Conservation (phyloP, 2,797 vertebrate genomes). For the Morus bassanus region DNA sequence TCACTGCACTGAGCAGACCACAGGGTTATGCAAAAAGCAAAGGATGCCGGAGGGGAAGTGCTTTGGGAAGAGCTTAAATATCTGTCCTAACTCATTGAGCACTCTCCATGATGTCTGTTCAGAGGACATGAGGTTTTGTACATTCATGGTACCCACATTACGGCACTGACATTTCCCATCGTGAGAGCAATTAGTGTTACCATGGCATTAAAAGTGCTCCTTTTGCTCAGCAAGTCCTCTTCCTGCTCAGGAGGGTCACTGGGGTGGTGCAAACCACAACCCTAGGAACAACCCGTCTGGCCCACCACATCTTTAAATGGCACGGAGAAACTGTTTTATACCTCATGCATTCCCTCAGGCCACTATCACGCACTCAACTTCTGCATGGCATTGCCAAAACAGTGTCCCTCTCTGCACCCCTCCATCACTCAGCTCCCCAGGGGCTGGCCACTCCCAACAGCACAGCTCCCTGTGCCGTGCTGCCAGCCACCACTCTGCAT, state of each 20-base stretch:
- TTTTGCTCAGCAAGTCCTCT: not conserved
- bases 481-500: not conserved
- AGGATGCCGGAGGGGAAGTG: not conserved
- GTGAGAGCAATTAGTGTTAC: not conserved
- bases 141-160: not conserved
- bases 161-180: not conserved
- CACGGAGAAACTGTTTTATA: not conserved
- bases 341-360: not conserved
- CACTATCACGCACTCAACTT: not conserved
- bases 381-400: not conserved
- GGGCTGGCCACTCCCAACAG: not conserved
- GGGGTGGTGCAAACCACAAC: not conserved
- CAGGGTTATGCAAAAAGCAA: not conserved
- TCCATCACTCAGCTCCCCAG: not conserved
- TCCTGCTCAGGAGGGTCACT: not conserved
- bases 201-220: not conserved
- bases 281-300: not conserved
- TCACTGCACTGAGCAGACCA: not conserved
- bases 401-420: not conserved
- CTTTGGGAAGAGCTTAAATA: not conserved
- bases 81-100: constrained; percentile 17
- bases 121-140: not conserved
- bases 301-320: not conserved
- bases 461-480: not conserved
- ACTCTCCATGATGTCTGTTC: not conserved